Base-by-base conservation (phyloP, 2,888 invertebrate genomes). In the Gerris lacustris region DNA sequence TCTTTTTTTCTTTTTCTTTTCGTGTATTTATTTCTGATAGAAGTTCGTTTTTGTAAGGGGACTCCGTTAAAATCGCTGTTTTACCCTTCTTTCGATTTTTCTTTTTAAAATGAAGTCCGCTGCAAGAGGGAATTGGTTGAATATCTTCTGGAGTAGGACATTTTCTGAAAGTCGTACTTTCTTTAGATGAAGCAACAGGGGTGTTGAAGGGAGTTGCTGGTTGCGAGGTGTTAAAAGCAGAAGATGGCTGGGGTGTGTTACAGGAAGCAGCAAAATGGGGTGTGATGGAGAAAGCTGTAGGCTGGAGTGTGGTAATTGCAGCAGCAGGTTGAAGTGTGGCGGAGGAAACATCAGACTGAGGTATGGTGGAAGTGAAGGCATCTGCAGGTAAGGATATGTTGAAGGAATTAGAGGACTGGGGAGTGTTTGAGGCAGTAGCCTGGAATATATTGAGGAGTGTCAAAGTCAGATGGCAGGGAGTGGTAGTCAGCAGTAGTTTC, bases 1-100 rank as follows among this genome's bases (percentile, higher is more conserved):
- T 47, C 11, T 47, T 47, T 67, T 47, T 69, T 62, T 55, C 44
- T 55, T 69, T 63, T 18, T 69, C 18, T 67, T 44, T 67, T 67
- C 45, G 9, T 67, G 6, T 11, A n/a, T 55, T 69, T 62, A 45
- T 67, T 67, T 67, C 43, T 67, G 45, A 2, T 44, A 18, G 67
- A 7, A 47, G 47, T 47, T 47, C 47, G 47, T 47, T 47, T 47
- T 47, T 47, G 47, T 47, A 47, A 6, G 47, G 47, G 11, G 47
- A 47, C 11, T 47, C 47, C 47, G 47, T 47, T 11, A 47, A 47
- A 47, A 47, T 11, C 6, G 47, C 47, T 47, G 47, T 47, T 47
- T 47, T 47, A 47, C 47, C 47, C 6, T 11, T 6, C 11, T 47
- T 47, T 47, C 47, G 47, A n/a, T n/a, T 45, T 15, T 18, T 47